Evolutionary conservation across 2,797 vertebrate genomes (phyloP).

Genomic region (Sebastes nivosus): DNA sequence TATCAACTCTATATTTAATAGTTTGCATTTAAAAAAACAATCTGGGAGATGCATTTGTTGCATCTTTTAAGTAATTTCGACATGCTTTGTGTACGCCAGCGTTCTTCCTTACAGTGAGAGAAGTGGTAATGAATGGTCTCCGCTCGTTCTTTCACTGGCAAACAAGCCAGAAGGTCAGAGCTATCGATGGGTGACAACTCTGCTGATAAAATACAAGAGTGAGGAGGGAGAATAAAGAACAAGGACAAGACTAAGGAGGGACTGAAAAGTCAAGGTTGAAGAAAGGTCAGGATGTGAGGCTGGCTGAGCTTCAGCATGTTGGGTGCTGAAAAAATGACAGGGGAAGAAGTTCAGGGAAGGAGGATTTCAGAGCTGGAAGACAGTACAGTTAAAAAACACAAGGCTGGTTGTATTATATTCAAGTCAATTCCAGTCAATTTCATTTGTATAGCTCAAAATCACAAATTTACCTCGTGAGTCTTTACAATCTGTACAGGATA

Average conservation of each 20-base stretch:
- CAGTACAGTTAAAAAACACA: not conserved
- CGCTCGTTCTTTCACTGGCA: not conserved
- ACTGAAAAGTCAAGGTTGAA: conserved; percentile 35
- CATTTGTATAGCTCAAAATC: no score
- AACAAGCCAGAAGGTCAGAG: conserved; percentile 54
- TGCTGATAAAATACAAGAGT: conserved; percentile 14
- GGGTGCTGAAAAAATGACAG: not conserved
- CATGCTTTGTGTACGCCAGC: not conserved
- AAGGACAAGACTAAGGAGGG: conserved; percentile 9
- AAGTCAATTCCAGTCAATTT: no score
- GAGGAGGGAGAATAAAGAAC: conserved; percentile 19
- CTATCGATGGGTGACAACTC: conserved; percentile 21
- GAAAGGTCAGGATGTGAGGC: conserved; percentile 23
- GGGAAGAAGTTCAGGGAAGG: not conserved
- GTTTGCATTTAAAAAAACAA: not conserved
- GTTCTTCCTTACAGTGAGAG: not conserved
- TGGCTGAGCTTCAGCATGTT: not conserved
- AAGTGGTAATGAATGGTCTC: not conserved
- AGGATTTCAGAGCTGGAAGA: not conserved
- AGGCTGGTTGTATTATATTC: no score
- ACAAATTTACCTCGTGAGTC: no score
- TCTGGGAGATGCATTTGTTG: not conserved
- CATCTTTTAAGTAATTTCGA: not conserved
- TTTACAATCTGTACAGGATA: no score
- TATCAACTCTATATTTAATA: not conserved